phyloP scores from a whole-genome alignment of 2,113 vertebrate genomes.

The Mola mola region DNA sequence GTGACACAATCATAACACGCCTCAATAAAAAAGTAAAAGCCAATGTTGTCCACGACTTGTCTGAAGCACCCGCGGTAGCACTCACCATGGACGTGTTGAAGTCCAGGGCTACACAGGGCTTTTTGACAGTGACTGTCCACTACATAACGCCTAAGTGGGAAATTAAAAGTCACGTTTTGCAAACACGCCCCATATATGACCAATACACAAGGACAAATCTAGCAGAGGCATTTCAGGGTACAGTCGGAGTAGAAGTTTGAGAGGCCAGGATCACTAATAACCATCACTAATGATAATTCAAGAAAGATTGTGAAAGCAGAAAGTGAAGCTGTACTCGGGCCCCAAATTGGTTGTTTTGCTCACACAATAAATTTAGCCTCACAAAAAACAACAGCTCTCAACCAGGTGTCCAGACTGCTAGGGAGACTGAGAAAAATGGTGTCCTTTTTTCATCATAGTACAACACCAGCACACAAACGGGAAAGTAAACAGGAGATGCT shows the following conservation, averaged over 20 bases:
- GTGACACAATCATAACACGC: too few species aligned
- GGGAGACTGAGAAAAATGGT: background rate
- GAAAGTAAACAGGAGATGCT: conserved; percentile 30
- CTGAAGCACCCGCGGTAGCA: too few species aligned
- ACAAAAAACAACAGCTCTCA: background rate
- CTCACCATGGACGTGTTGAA: too few species aligned
- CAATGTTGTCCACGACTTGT: too few species aligned
- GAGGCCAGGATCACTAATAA: conserved; percentile 2
- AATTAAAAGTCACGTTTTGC: conserved; percentile 34
- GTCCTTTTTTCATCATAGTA: conserved; percentile 1
- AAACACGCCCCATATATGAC: conserved; percentile 20
- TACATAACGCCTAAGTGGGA: conserved; percentile 16
- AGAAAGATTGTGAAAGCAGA: conserved; percentile 7
- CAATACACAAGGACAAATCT: background rate
- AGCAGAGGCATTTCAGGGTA: background rate
- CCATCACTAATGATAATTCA: conserved; percentile 8
- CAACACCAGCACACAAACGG: conserved; percentile 3
- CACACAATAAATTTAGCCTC: conserved; percentile 1
- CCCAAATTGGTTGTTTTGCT: conserved; percentile 16
- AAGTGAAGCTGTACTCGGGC: conserved; percentile 7
- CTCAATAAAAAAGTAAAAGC: too few species aligned
- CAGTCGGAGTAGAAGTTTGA: conserved; percentile 22
- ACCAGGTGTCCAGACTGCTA: background rate
- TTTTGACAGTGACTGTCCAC: conserved; percentile 25
- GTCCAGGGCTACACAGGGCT: conserved; percentile 24